Evolutionary conservation across 2,797 vertebrate species (phyloP).

Genomic region (Peromyscus nudipes): DNA sequence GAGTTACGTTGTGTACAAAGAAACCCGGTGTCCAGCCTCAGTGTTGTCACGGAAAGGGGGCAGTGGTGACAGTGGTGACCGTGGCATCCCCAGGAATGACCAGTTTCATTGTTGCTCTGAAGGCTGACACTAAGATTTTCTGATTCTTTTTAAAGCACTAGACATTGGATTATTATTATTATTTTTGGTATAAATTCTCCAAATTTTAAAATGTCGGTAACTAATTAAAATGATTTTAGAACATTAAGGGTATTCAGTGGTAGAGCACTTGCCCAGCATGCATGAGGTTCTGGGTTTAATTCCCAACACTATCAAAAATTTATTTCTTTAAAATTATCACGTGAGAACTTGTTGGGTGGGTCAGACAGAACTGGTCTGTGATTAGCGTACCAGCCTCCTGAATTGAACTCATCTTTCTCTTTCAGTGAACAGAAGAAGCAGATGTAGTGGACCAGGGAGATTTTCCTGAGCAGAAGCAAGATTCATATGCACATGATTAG

Average conservation of each 20-base stretch:
- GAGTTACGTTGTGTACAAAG: not conserved
- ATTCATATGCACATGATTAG: not conserved
- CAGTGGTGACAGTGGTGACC: not conserved
- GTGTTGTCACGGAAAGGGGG: not conserved
- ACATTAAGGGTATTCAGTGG: not conserved
- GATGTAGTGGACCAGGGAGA: accelerated
- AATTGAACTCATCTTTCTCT: not conserved
- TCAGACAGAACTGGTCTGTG: not conserved
- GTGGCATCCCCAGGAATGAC: not conserved
- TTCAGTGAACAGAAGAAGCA: not conserved
- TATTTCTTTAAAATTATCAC: not conserved
- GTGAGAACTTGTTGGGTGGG: not conserved
- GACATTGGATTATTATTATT: not conserved
- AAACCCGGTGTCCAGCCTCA: not conserved
- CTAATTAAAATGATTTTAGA: not conserved
- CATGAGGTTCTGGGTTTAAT: not conserved
- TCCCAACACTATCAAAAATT: not conserved
- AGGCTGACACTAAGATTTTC: not conserved
- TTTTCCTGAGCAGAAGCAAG: not conserved
- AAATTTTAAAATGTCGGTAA: constrained; percentile 34
- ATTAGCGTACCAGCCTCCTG: not conserved
- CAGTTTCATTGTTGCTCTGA: not conserved
- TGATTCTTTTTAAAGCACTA: not conserved
- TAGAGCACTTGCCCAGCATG: not conserved
- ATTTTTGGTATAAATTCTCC: not conserved